Conservation (phyloP, 2,797 vertebrate species). For the Catharus ustulatus region DNA sequence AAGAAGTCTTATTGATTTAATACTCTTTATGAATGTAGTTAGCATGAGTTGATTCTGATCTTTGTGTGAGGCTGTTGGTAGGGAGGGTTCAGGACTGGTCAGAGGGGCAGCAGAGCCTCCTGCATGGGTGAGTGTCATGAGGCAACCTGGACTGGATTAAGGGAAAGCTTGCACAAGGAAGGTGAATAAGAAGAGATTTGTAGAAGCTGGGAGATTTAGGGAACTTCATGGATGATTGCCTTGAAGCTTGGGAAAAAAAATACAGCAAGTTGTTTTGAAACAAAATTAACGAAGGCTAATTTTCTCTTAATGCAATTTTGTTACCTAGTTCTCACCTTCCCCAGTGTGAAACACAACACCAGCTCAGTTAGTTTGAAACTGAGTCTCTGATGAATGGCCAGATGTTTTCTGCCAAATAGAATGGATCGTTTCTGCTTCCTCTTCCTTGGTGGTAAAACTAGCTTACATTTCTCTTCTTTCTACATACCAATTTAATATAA, state of each 20-base stretch:
- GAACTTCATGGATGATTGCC: background rate
- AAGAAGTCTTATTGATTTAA: background rate
- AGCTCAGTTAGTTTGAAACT: background rate
- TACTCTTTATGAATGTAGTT: background rate
- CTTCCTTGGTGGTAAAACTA: conserved; percentile 3
- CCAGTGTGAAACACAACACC: background rate
- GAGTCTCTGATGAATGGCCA: background rate
- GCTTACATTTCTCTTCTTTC: conserved; percentile 4
- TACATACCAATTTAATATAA: background rate
- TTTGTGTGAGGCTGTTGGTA: background rate
- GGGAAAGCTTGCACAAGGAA: background rate
- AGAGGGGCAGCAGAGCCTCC: background rate
- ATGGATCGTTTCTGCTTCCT: background rate
- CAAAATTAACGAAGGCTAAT: background rate
- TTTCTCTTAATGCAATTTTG: background rate
- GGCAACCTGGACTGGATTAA: background rate
- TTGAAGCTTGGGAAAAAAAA: background rate
- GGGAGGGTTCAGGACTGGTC: background rate
- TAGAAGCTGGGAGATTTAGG: background rate
- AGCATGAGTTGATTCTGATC: background rate
- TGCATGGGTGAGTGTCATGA: background rate
- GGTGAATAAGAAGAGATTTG: background rate
- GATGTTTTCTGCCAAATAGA: background rate
- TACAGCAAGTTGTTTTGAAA: background rate
- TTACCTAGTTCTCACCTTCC: background rate